Evolutionary conservation across 2,113 vertebrate genomes (phyloP), one percentile per base, ranked within the genome.

Genomic region (Salvelinus namaycush): DNA sequence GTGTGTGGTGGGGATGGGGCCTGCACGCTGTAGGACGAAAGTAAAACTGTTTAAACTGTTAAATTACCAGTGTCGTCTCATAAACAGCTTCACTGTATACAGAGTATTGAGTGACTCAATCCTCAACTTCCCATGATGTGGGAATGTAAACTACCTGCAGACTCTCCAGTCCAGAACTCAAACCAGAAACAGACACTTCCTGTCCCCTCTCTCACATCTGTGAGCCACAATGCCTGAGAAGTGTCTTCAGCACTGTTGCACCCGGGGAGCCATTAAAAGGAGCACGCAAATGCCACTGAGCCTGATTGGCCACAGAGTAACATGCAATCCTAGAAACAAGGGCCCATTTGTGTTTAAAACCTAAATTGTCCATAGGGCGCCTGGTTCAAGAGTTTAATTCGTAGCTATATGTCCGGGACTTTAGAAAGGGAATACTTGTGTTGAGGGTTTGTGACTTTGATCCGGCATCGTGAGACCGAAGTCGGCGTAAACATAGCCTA

Each of bases 261-360:
- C 81, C 82, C 84, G 72, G 81, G 86, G 84, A 81, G 75, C 69
- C 77, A 51, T 81, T 73, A 86, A 76, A 69, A 11, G 8, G 86
- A 73, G 74, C 78, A 70, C 24, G 20, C 77, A 22, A 73, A 84
- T 70, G 76, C 74, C 34, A 57, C 70, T 26, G 64, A 68, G 76
- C n/a, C 79, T 68, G 76, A 69, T 82, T 80, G 79, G 77, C 73
- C 39, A 70, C 0, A 70, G 51, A 75, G 74, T 78, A 75, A 72
- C 73, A 80, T 29, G 9, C 5, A 3, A 6, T 22, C 20, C 73
- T 22, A 9, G 62, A 68, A 68, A 76, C 68, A 78, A 77, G 65
- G 26, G 69, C 74, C 81, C 70, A 27, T 65, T 81, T 62, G 76
- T 80, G 71, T 79, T 22, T 70, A 57, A 27, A 39, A 26, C 48